These are phyloP conservation scores for Archegozetes longisetosus DNA, from an alignment of 1,140 invertebrate species.

Conservation along the genomic window DNA sequence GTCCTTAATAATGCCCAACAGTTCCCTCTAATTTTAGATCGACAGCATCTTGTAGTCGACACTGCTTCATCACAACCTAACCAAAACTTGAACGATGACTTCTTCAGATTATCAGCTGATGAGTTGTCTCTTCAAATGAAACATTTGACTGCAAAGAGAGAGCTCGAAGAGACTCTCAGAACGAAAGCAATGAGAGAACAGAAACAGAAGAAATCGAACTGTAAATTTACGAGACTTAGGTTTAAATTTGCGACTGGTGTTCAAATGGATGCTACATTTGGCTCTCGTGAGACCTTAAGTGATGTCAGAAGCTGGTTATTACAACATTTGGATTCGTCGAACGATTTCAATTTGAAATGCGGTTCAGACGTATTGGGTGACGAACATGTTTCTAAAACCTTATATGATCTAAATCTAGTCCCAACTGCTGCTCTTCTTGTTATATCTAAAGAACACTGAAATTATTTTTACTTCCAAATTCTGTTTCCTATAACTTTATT, in stretches of 20 bases:
- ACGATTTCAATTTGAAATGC: neutral
- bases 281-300: constrained; percentile 1
- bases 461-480: no score
- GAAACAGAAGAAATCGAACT: neutral
- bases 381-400: neutral
- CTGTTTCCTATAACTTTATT: no score
- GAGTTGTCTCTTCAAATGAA: constrained; percentile 4
- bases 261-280: constrained; percentile 6
- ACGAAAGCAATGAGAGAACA: neutral
- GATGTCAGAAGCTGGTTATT: constrained; percentile 8
- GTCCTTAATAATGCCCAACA: neutral
- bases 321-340: neutral
- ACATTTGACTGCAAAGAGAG: constrained; percentile 2
- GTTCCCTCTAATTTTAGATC: neutral
- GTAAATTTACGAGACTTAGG: neutral
- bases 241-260: neutral
- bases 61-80: neutral
- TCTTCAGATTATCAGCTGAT: constrained; percentile 1
- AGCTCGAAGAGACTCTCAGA: neutral
- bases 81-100: neutral
- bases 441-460: neutral
- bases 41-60: neutral
- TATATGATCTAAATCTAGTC: neutral
- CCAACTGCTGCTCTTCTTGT: neutral
- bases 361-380: constrained; percentile 1